Evolutionary conservation across 2,888 invertebrate species (phyloP), one percentile per base, ranked within the genome.

Genomic region (Galerucella pusilla): DNA sequence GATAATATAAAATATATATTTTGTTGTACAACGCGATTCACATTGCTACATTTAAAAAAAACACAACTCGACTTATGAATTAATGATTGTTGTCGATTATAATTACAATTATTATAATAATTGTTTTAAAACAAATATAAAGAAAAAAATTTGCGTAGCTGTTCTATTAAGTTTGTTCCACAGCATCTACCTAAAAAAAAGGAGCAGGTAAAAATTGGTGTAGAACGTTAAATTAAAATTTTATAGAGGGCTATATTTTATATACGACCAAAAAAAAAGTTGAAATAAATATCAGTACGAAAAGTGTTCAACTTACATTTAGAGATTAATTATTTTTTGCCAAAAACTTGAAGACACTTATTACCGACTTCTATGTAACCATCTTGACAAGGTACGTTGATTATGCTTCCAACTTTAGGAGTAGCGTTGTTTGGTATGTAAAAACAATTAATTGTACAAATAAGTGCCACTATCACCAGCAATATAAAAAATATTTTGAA

Each of bases 301-400:
- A 28, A 28, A 28, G 9, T 61, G 35, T n/a, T 63, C 42, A 45
- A 46, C 68, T 68, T 68, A 68, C 66, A 9, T 42, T 42, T 42
- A 42, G 35, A 42, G 9, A 42, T 7, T 42, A 9, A 9, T 42
- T 57, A 67, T 11, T 9, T 28, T n/a, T 35, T 14, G 10, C 59
- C 68, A 28, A 72, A 72, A 42, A 35, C 25, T 57, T 67, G 46
- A 5, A 66, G 9, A 7, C 72, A 72, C 20, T 60, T 72, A 2
- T 20, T 49, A 11, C 66, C 66, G 6, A 66, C 16, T 20, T 59
- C 28, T 7, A 72, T 16, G 42, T 49, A 72, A 5, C 72, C 72
- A 14, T 67, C 35, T 60, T 28, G 25, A 16, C 72, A 72, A 2
- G 72, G 72, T 6, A 25, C 72, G 16, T 67, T 66, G 14, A 72